Evolutionary conservation across 2,888 invertebrate genomes (phyloP).

Genomic region (Eupithecia subfuscata): DNA sequence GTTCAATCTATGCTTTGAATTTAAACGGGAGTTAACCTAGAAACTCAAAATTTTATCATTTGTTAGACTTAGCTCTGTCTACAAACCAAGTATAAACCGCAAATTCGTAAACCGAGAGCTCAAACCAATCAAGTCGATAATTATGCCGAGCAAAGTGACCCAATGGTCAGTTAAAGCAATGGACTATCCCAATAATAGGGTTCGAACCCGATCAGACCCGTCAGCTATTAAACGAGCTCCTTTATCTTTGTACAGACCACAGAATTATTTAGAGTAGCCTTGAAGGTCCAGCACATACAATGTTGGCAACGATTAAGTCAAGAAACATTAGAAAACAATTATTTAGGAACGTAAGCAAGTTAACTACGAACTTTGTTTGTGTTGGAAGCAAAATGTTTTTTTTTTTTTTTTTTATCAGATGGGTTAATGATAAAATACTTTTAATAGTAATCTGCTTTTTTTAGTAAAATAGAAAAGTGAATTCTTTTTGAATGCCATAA

Average conservation of each 20-base stretch:
- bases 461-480: too few relatives aligned
- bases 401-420: too few relatives aligned
- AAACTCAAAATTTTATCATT: background rate
- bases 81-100: background rate
- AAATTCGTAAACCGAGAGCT: slow-evolving; percentile 8
- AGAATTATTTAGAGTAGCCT: background rate
- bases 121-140: slow-evolving; percentile 14
- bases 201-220: slow-evolving; percentile 14
- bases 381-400: too few relatives aligned
- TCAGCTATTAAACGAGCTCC: slow-evolving; percentile 21
- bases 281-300: background rate
- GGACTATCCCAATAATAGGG: slow-evolving; percentile 25
- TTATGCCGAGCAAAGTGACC: slow-evolving; percentile 28
- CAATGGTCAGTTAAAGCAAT: slow-evolving; percentile 24
- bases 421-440: too few relatives aligned
- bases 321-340: too few relatives aligned
- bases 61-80: background rate
- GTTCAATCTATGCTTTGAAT: background rate
- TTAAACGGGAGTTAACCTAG: background rate
- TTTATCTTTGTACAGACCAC: slow-evolving; percentile 20
- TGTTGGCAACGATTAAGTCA: background rate
- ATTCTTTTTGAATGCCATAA: too few relatives aligned
- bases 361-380: too few relatives aligned
- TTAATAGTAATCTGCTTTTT: too few relatives aligned
- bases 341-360: too few relatives aligned